Percentiles rank a stretch among this genome's conserved stretches.
phyloP scores from a whole-genome alignment of 2,797 vertebrate species.

The Aulostomus chinensis region DNA sequence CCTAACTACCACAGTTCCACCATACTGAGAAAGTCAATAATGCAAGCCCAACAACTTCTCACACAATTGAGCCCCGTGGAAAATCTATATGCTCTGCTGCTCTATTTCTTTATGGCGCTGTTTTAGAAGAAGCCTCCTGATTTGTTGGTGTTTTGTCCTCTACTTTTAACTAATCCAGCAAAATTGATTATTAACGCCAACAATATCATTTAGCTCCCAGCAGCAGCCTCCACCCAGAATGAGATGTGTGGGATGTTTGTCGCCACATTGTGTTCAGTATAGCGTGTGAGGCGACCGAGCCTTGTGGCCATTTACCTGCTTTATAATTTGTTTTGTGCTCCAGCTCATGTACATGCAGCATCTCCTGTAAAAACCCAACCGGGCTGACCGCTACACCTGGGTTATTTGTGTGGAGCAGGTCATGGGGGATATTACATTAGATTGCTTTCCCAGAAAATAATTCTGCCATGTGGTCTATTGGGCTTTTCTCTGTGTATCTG shows the following conservation, averaged over 20 bases:
- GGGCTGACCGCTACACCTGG: slow-evolving; percentile 66
- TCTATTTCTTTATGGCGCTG: slow-evolving; percentile 81
- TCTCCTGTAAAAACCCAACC: slow-evolving; percentile 67
- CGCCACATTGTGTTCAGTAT: slow-evolving; percentile 24
- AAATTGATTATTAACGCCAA: slow-evolving; percentile 70
- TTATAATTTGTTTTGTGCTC: slow-evolving; percentile 74
- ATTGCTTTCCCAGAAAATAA: slow-evolving; percentile 82
- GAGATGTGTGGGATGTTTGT: slow-evolving; percentile 37
- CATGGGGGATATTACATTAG: slow-evolving; percentile 79
- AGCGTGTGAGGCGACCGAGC: slow-evolving; percentile 26
- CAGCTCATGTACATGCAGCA: slow-evolving; percentile 67
- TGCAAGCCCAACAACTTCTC: slow-evolving; percentile 98
- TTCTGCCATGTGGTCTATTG: slow-evolving; percentile 71
- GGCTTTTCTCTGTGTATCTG: slow-evolving; percentile 66
- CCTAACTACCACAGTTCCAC: slow-evolving; percentile 91
- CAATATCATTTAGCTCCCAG: slow-evolving; percentile 60
- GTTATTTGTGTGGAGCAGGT: slow-evolving; percentile 70
- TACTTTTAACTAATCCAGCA: slow-evolving; percentile 78
- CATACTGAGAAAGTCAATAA: slow-evolving; percentile 92
- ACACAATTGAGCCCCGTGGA: slow-evolving; percentile 92
- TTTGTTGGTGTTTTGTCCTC: slow-evolving; percentile 73
- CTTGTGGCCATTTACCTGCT: slow-evolving; percentile 64
- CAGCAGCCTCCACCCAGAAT: slow-evolving; percentile 22
- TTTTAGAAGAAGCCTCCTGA: slow-evolving; percentile 62
- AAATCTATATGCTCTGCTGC: slow-evolving; percentile 92